These are phyloP conservation scores for Octopus bimaculoides DNA, from an alignment of 1,140 invertebrate genomes.

Conservation along the genomic window DNA sequence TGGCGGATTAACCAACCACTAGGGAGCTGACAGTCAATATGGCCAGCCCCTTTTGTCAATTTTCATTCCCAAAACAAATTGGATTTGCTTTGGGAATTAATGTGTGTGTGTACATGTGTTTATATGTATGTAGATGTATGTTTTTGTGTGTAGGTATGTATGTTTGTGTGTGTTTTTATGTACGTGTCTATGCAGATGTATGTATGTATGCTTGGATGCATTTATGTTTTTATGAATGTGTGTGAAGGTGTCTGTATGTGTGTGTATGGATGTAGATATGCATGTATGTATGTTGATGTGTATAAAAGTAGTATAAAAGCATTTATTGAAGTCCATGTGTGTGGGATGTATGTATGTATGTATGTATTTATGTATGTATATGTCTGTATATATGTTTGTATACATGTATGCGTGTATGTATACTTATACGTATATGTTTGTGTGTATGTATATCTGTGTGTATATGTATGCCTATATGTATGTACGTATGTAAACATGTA, in stretches of 20 bases:
- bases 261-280: background rate
- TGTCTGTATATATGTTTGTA: background rate
- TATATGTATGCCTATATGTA: background rate
- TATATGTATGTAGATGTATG: background rate
- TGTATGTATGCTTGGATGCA: background rate
- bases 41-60: no score
- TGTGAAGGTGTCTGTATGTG: background rate
- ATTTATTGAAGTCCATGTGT: no score
- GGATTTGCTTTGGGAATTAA: background rate
- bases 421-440: background rate
- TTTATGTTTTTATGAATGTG: background rate
- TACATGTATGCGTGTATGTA: background rate
- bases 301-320: background rate
- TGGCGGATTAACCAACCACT: no score
- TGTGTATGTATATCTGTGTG: background rate
- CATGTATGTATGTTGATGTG: background rate
- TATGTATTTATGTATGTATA: background rate
- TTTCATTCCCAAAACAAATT: no score
- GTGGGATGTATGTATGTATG: background rate
- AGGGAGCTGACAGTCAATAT: no score
- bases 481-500: background rate
- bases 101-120: background rate
- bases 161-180: background rate
- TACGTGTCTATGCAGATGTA: background rate
- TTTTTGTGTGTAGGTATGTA: background rate